These are phyloP conservation scores for Bibio marci DNA, from an alignment of 2,888 invertebrate species.

Conservation along the genomic window DNA sequence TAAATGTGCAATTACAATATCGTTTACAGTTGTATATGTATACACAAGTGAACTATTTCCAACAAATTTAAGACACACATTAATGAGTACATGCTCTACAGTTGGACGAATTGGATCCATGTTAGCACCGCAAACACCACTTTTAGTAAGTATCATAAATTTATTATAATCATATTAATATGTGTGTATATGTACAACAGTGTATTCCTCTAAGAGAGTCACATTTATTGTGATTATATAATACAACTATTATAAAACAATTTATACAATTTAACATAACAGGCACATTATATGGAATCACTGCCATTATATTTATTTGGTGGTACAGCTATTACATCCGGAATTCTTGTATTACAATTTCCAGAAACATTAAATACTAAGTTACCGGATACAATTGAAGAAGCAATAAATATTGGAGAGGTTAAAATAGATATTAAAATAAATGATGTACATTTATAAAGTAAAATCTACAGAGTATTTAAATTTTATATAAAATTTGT, in stretches of 20 bases:
- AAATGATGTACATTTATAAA: no score
- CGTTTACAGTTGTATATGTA: constrained; percentile 48
- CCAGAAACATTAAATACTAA: constrained; percentile 43
- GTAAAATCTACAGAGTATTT: no score
- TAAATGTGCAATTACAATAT: constrained; percentile 45
- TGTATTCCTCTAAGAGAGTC: no score
- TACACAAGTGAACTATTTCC: constrained; percentile 57
- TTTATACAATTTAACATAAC: constrained; percentile 9
- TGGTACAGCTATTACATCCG: constrained; percentile 35
- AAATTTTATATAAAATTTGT: no score
- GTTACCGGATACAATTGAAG: constrained; percentile 41
- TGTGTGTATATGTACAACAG: no score
- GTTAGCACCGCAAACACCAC: constrained; percentile 50
- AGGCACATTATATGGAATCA: constrained; percentile 21
- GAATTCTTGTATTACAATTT: constrained; percentile 37
- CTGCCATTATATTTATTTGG: constrained; percentile 44
- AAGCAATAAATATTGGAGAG: constrained; percentile 34
- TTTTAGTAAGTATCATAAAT: constrained; percentile 25
- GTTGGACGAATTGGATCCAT: constrained; percentile 51
- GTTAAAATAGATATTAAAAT: no score
- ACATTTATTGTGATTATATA: no score
- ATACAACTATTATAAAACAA: no score
- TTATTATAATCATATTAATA: no score
- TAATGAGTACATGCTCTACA: constrained; percentile 50
- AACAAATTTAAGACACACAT: constrained; percentile 44